Base-by-base conservation (phyloP, 1,140 invertebrate genomes). In the Zaprionus ghesquierei region DNA sequence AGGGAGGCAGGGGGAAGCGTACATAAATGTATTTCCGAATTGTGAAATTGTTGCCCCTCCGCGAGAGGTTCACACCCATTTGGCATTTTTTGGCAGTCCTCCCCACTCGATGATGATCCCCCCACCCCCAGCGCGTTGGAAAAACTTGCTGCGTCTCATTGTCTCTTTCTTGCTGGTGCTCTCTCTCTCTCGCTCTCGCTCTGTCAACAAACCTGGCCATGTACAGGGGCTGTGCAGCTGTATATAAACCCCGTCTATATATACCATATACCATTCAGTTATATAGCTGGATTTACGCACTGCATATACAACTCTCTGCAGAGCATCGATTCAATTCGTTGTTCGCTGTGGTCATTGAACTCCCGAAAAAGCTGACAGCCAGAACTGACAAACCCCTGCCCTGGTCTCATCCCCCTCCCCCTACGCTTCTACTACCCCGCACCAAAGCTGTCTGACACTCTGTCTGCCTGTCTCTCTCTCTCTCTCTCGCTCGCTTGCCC, bases 341-440 rank as follows among this genome's bases (percentile, higher is more conserved):
- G 61, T 69, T 66, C 58, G 75, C 76, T 33, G 27, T 90, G 87
- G 87, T 90, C 87, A 90, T 90, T 90, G 87, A 90, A 90, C 87
- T 89, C 82, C 87, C 87, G 79, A 90, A 90, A 90, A 87, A 89
- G 81, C 87, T 89, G 77, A 82, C 73, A 71, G n/a, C n/a, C n/a
- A n/a, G n/a, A n/a, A n/a, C n/a, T n/a, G n/a, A n/a, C n/a, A n/a
- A n/a, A 50, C 33, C 38, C 69, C 76, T 41, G 22, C 35, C 35
- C n/a, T n/a, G n/a, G n/a, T n/a, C 10, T 27, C 25, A 29, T 2
- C 33, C 13, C n/a, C 13, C 5, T 8, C n/a, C 35, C 35, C 5
- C 9, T 8, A 5, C n/a, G n/a, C 2, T n/a, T 15, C n/a, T 15
- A 15, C n/a, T 18, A n/a, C 60, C 78, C 63, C 46, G 49, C n/a